phyloP scores from a whole-genome alignment of 2,113 vertebrate species.

The Prionailurus viverrinus region DNA sequence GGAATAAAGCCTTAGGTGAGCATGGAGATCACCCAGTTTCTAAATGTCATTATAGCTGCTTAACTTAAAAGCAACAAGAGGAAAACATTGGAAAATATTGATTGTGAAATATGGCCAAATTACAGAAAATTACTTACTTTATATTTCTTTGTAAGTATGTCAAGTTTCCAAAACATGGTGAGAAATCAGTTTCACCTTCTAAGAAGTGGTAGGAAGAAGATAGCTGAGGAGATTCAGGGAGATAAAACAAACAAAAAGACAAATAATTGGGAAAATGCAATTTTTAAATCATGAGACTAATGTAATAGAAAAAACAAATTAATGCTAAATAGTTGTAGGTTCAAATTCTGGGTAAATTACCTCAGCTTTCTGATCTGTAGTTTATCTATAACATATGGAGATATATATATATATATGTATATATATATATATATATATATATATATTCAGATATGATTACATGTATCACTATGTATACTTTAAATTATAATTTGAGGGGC shows the following conservation, averaged over 20 bases:
- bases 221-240: not conserved
- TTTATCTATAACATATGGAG: not conserved
- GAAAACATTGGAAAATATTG: not conserved
- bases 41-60: not conserved
- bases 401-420: not conserved
- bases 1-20: constrained; percentile 20
- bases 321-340: not conserved
- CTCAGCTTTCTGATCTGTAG: not conserved
- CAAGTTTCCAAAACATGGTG: not conserved
- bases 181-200: not conserved
- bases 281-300: not conserved
- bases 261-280: not conserved
- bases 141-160: not conserved
- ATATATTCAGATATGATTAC: not conserved
- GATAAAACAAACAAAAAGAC: not conserved
- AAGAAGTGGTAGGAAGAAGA: not conserved
- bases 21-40: not conserved
- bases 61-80: not conserved
- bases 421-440: too few species aligned
- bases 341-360: not conserved
- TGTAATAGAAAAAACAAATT: not conserved
- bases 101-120: not conserved
- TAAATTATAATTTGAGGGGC: not conserved
- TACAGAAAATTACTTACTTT: not conserved
- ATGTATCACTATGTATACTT: not conserved